phyloP scores from a whole-genome alignment of 2,797 vertebrate genomes.

The Diplodus sargus region DNA sequence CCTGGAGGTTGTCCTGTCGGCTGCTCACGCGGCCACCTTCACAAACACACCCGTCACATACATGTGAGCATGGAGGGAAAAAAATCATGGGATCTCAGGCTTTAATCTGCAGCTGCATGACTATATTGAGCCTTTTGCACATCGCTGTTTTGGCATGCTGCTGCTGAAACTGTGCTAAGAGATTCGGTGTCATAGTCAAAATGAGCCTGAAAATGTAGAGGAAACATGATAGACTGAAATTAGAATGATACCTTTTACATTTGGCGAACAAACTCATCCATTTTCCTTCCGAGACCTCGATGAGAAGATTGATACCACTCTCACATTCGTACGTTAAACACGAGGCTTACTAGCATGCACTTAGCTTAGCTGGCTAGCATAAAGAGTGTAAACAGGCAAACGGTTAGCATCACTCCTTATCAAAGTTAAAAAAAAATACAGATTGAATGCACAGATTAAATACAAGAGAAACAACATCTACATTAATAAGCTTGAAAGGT shows the following conservation, averaged over 20 bases:
- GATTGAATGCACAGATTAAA: too few species aligned
- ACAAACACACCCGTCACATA: conserved; percentile 63
- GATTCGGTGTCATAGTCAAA: too few species aligned
- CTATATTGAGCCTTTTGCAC: neutral
- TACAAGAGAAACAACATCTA: too few species aligned
- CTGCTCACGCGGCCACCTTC: conserved; percentile 81
- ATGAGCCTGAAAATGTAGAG: neutral
- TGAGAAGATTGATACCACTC: too few species aligned
- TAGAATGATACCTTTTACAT: neutral
- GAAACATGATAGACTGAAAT: neutral
- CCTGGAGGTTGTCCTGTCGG: conserved; percentile 83
- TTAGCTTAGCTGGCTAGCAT: too few species aligned
- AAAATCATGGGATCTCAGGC: neutral
- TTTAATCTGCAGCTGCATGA: neutral
- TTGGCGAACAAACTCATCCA: neutral
- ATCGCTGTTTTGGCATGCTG: neutral
- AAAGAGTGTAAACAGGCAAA: too few species aligned
- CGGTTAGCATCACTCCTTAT: too few species aligned
- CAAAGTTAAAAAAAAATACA: too few species aligned
- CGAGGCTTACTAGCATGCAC: too few species aligned
- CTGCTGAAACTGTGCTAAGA: neutral
- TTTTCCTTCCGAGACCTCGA: too few species aligned
- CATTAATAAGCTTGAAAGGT: too few species aligned
- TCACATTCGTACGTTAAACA: too few species aligned
- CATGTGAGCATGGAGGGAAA: conserved; percentile 56